Conservation (phyloP, 2,797 vertebrate species). For the Epinephelus coioides region DNA sequence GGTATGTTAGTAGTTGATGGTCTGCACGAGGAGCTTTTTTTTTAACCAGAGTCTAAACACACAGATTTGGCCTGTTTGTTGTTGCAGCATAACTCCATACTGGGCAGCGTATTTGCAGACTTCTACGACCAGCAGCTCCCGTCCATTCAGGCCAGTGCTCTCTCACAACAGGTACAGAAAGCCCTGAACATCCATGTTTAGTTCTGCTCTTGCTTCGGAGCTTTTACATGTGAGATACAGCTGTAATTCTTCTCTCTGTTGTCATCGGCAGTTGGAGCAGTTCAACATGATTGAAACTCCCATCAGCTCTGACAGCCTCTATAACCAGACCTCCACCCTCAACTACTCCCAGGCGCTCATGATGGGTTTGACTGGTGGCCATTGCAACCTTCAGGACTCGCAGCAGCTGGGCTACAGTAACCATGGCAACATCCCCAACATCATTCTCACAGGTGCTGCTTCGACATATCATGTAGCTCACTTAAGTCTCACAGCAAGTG, state of each 20-base stretch:
- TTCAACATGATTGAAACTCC: constrained; percentile 95
- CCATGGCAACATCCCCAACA: constrained; percentile 95
- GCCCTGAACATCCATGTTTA: constrained; percentile 1
- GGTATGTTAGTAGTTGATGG: not conserved
- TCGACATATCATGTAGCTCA: constrained; percentile 23
- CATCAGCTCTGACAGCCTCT: constrained; percentile 91
- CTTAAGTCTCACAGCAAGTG: constrained; percentile 15
- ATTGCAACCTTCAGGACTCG: constrained; percentile 89
- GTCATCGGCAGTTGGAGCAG: constrained; percentile 90
- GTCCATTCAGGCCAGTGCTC: constrained; percentile 92
- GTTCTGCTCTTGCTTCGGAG: constrained; percentile 2
- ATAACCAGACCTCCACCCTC: constrained; percentile 92
- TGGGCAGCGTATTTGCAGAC: constrained; percentile 94
- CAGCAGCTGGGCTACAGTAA: constrained; percentile 91
- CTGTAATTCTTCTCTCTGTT: constrained; percentile 25
- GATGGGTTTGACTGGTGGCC: constrained; percentile 93
- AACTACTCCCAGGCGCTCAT: constrained; percentile 95
- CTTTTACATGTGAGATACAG: not conserved
- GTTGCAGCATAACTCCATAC: constrained; percentile 92
- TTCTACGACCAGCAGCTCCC: constrained; percentile 97
- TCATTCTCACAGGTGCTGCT: constrained; percentile 93
- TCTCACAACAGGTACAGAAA: constrained; percentile 92
- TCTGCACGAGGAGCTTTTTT: not conserved
- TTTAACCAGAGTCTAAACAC: constrained; percentile 24
- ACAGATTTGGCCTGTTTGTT: constrained; percentile 54